Conservation (phyloP, 2,888 invertebrate genomes). For the Meiosimyza decipiens region DNA sequence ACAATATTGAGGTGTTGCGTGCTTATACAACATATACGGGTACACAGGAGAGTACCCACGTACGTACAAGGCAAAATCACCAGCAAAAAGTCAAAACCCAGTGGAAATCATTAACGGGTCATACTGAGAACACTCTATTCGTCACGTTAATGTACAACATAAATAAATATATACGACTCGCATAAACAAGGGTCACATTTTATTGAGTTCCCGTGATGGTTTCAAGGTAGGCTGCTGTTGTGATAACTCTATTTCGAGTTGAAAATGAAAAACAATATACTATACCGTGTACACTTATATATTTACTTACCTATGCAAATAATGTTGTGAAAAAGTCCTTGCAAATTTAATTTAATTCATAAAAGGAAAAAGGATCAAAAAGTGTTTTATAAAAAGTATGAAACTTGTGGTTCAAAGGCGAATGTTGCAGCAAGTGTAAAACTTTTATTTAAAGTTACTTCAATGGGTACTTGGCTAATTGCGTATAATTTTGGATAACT, state of each 20-base stretch:
- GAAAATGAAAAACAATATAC: too few species aligned
- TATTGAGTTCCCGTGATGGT: too few species aligned
- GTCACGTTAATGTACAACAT: not conserved
- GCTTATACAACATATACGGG: not conserved
- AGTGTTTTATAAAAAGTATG: too few species aligned
- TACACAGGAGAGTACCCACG: too few species aligned
- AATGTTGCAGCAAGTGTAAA: too few species aligned
- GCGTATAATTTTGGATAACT: not conserved
- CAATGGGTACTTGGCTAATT: not conserved
- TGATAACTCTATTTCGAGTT: too few species aligned
- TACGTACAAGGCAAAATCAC: too few species aligned
- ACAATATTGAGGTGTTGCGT: conserved; percentile 19
- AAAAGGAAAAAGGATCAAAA: not conserved
- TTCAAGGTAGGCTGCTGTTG: too few species aligned
- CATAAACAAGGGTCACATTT: not conserved
- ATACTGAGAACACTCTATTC: conserved; percentile 5
- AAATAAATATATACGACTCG: too few species aligned
- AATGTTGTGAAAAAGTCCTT: not conserved
- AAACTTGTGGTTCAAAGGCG: too few species aligned
- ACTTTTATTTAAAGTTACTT: not conserved
- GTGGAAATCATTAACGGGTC: conserved; percentile 11
- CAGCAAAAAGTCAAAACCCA: too few species aligned
- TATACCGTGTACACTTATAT: too few species aligned
- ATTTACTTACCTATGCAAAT: not conserved
- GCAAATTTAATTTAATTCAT: not conserved